Base-by-base conservation (phyloP, 2,888 invertebrate species). In the Agrochola lota region DNA sequence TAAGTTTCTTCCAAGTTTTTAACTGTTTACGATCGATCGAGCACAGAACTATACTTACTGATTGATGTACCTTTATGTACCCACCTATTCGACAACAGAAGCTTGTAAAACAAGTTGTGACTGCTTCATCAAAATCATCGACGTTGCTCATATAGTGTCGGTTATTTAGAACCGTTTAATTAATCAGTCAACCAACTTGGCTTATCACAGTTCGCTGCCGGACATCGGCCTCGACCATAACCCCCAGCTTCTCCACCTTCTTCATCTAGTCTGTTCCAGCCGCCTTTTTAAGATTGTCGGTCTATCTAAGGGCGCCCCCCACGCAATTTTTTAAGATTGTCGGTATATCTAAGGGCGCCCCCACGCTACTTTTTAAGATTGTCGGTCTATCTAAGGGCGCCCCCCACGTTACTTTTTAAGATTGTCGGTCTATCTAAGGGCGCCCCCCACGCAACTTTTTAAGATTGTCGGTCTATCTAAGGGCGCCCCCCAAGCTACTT, bases 1-100 rank as follows among this genome's bases (percentile, higher is more conserved):
- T n/a, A 62, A 79, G 84, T 78, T 79, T 78, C 43, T n/a, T 66
- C 8, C 23, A 84, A 67, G 55, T 78, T 78, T 78, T 62, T 73
- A 84, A 55, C 60, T 62, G 62, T 30, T 67, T 52, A 59, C 86
- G 59, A 83, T 86, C 72, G 69, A 70, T 83, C 23, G 72, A 12
- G 15, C 69, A 67, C 59, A 67, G 52, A 6, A 20, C 43, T 84
- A 55, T 70, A 66, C 57, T 64, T 59, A 52, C 30, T 30, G 17
- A 35, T 15, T 75, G 12, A 20, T 15, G 7, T 40, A 35, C 9
- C 15, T 49, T 15, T 63, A n/a, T n/a, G 15, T 30, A 12, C 6
- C 12, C 23, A 30, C 12, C 3, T 12, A 30, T 43, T 43, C 0
- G 2, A 70, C 12, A 69, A n/a, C 7, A 35, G 11, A 55, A 30